Base-by-base conservation (phyloP, 1,140 invertebrate genomes). In the Bombus sibiricus region DNA sequence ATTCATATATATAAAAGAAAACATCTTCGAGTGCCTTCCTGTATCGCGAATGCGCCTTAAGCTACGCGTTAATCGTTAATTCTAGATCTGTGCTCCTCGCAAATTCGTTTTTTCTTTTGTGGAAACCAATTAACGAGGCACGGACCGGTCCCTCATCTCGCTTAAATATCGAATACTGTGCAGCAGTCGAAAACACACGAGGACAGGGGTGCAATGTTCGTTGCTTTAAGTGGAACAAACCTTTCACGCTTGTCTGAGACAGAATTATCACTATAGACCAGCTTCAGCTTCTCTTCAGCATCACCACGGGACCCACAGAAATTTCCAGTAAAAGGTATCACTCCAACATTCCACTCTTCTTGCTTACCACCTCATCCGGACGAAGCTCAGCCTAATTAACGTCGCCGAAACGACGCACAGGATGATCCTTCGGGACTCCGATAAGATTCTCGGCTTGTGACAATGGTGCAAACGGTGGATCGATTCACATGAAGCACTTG, bases 401-500 rank as follows among this genome's bases (percentile, higher is more conserved):
- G 15, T 22, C 68, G 22, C 13, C 32, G 13, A 15, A 9, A 15
- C 9, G 68, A 57, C 34, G 8, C 69, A 41, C 22, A 53, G 47
- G 28, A 72, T n/a, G 69, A 72, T 72, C 53, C 32, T 22, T 25
- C 0, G 25, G 12, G 32, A 34, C 10, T 12, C 6, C 28, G 41
- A 47, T 15, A 28, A 47, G 32, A 62, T 18, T 37, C 32, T 43
- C 25, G 22, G 10, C 9, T 41, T 41, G 4, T 22, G 9, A 47
- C 22, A 39, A 18, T 9, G 22, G 4, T 8, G 32, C 18, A 9
- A 41, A 78, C 3, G 32, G 0, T 4, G 13, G 2, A 66, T 34
- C 5, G 9, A 71, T 93, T 95, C 92, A 95, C 92, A 95, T 94
- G 86, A 92, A 95, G 90, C 93, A 94, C 85, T 95, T 95, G 59